These are phyloP conservation scores for Phrixothrix hirtus DNA, from an alignment of 2,888 invertebrate species.

Conservation along the genomic window DNA sequence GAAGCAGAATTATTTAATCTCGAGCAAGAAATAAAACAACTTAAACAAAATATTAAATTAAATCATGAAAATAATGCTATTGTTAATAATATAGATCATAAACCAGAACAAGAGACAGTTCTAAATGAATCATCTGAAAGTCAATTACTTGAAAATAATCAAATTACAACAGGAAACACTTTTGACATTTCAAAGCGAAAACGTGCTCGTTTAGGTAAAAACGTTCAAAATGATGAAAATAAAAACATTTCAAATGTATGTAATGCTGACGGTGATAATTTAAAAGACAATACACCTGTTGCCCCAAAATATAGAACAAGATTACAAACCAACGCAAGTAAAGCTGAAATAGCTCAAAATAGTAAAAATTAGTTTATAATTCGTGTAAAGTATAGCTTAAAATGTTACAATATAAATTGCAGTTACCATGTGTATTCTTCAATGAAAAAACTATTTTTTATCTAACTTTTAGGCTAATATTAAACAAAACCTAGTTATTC, in stretches of 20 bases:
- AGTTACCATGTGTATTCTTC: neutral
- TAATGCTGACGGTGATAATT: conserved; percentile 6
- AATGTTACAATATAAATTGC: conserved; percentile 8
- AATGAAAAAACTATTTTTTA: too few species aligned
- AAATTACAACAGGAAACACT: too few species aligned
- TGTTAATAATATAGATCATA: neutral
- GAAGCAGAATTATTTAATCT: conserved; percentile 50
- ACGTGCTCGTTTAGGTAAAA: conserved; percentile 1
- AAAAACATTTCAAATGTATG: neutral
- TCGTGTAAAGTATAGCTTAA: conserved; percentile 4
- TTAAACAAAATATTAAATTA: conserved; percentile 8
- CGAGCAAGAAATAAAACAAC: conserved; percentile 49
- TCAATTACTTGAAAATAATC: neutral
- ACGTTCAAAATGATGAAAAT: neutral
- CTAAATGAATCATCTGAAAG: neutral
- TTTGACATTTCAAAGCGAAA: neutral
- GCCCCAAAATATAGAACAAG: conserved; percentile 2
- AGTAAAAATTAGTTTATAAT: conserved; percentile 10
- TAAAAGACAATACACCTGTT: conserved; percentile 6
- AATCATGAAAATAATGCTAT: neutral
- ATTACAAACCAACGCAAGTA: conserved; percentile 7
- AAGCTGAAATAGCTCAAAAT: conserved; percentile 16
- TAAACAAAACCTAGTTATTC: too few species aligned
- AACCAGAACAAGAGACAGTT: neutral
- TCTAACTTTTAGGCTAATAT: too few species aligned